These are phyloP conservation scores for Spheniscus mendiculus DNA, from an alignment of 2,113 vertebrate genomes.

Conservation along the genomic window DNA sequence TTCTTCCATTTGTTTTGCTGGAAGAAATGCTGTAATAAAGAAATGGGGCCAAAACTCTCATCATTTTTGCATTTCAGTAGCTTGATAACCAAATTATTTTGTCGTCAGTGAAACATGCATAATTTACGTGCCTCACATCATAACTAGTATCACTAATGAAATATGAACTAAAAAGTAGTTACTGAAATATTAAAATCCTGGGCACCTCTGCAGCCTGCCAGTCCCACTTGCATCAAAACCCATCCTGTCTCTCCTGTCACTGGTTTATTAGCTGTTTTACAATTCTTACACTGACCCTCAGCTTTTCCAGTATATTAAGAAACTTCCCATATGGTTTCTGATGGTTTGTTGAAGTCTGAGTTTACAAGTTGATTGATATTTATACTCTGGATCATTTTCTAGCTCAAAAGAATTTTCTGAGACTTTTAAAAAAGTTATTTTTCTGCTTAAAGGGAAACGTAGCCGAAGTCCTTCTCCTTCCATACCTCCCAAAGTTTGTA, in stretches of 20 bases:
- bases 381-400: background rate
- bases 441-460: background rate
- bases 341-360: background rate
- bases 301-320: background rate
- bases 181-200: background rate
- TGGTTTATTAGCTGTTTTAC: background rate
- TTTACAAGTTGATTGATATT: background rate
- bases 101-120: background rate
- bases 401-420: background rate
- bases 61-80: background rate
- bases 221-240: background rate
- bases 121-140: background rate
- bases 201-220: background rate
- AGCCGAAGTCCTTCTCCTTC: background rate
- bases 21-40: background rate
- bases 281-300: background rate
- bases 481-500: background rate
- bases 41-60: background rate
- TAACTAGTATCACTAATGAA: background rate
- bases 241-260: background rate
- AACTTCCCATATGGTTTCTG: background rate
- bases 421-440: background rate
- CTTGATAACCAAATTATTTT: background rate
- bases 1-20: background rate
- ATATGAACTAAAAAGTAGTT: background rate